Percentiles rank a stretch among this genome's conserved stretches.
phyloP scores from a whole-genome alignment of 2,113 vertebrate genomes.

The Ibidorhyncha struthersii region DNA sequence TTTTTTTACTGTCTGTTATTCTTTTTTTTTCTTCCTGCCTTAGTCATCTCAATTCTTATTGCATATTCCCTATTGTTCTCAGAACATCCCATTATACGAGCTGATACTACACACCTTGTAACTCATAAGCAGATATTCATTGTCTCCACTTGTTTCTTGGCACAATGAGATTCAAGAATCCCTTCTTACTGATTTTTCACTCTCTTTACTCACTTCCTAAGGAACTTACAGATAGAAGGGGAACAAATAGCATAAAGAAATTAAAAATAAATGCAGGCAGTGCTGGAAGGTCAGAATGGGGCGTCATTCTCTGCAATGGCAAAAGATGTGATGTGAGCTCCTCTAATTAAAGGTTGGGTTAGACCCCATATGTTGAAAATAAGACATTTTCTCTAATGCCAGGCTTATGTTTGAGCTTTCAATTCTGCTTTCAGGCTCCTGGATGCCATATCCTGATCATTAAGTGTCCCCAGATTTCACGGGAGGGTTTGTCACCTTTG shows the following conservation, averaged over 20 bases:
- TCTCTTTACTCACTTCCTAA: background rate
- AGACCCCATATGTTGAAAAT: background rate
- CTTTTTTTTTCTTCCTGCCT: background rate
- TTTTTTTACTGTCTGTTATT: background rate
- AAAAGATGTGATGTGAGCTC: background rate
- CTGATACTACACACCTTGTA: slow-evolving; percentile 1
- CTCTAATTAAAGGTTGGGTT: background rate
- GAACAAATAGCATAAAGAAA: background rate
- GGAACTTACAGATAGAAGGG: background rate
- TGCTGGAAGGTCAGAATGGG: background rate
- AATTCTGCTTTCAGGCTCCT: background rate
- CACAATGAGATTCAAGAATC: background rate
- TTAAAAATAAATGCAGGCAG: background rate
- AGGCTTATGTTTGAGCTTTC: background rate
- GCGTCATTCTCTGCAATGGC: background rate
- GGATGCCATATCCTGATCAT: background rate
- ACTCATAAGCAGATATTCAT: background rate
- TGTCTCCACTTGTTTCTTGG: slow-evolving; percentile 23
- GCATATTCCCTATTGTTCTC: background rate
- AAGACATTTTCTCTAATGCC: background rate
- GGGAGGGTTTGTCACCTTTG: background rate
- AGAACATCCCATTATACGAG: background rate
- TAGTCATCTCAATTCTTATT: background rate
- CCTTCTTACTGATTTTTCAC: background rate
- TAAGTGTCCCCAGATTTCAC: background rate